Conservation (phyloP, 2,888 invertebrate species). For the Philaethria dido region DNA sequence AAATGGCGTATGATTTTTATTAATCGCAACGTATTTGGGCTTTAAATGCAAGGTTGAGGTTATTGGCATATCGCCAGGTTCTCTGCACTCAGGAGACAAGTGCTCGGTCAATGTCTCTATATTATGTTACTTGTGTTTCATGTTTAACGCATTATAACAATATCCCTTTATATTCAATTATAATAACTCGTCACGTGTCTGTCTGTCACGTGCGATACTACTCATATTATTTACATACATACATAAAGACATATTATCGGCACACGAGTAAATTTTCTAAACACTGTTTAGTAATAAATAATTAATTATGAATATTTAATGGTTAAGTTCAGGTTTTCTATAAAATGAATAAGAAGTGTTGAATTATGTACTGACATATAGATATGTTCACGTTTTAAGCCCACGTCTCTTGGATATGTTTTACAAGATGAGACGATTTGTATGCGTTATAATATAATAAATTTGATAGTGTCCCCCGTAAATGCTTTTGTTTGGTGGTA, state of each 20-base stretch:
- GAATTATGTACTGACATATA: background rate
- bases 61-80: conserved; percentile 32
- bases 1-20: conserved; percentile 14
- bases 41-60: conserved; percentile 38
- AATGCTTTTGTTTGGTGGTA: too few relatives aligned
- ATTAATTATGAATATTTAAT: conserved; percentile 1
- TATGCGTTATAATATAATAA: too few relatives aligned
- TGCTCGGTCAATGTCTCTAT: conserved; percentile 29
- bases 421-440: too few relatives aligned
- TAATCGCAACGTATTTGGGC: conserved; percentile 22
- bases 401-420: background rate
- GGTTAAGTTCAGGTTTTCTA: background rate
- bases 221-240: conserved; percentile 19
- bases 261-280: background rate
- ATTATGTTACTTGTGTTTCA: conserved; percentile 6
- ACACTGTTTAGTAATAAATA: conserved; percentile 2
- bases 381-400: background rate
- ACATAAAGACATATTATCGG: background rate
- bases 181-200: conserved; percentile 17
- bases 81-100: background rate
- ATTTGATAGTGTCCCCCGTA: too few relatives aligned
- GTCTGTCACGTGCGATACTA: conserved; percentile 11
- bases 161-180: background rate
- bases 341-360: background rate
- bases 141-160: conserved; percentile 2